Percentiles rank a stretch among this genome's conserved stretches.
Evolutionary conservation across 2,113 vertebrate species (phyloP).

Genomic region (Ctenomys sociabilis): DNA sequence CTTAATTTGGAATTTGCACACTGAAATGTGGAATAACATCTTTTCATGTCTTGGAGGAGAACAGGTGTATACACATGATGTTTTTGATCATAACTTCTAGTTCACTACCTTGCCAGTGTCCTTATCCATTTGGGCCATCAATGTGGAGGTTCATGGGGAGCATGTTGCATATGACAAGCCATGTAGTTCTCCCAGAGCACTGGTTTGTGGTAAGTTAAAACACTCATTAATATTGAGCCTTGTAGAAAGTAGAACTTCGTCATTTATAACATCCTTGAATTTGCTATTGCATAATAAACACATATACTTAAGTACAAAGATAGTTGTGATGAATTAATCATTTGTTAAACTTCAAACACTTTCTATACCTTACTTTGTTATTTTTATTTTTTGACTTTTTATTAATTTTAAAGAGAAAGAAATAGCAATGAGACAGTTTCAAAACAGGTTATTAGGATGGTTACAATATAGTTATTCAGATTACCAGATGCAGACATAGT

Average conservation of each 20-base stretch:
- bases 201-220: accelerated
- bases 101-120: background rate
- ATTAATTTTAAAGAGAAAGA: no score
- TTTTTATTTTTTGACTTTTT: no score
- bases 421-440: no score
- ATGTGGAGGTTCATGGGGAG: background rate
- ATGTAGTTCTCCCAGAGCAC: background rate
- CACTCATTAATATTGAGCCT: no score
- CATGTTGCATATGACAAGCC: background rate
- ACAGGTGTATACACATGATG: background rate
- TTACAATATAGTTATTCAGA: no score
- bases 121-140: background rate
- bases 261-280: background rate
- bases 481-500: no score
- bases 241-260: background rate
- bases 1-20: background rate
- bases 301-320: background rate
- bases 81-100: no score
- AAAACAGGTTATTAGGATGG: no score
- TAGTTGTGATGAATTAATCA: background rate
- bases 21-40: background rate
- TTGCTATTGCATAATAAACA: slow-evolving; percentile 31
- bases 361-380: background rate
- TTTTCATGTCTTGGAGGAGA: background rate
- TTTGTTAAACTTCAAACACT: background rate